Conservation (phyloP, 2,888 invertebrate species). For the Drosophila phalerata region DNA sequence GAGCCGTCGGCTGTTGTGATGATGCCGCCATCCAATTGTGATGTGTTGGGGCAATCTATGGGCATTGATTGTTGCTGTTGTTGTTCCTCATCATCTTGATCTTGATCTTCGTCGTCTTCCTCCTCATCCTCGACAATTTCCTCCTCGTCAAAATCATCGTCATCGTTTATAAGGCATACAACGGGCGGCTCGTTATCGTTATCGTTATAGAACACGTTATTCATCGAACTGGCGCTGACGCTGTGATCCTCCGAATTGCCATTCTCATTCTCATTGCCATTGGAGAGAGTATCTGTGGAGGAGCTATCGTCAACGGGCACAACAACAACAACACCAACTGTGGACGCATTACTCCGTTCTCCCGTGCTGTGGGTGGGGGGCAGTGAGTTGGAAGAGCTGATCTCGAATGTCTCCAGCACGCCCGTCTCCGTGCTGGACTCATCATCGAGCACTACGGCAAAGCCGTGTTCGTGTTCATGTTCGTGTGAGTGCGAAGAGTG, state of each 20-base stretch:
- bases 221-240: constrained; percentile 38
- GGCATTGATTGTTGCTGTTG: constrained; percentile 34
- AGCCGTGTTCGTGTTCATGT: constrained; percentile 73
- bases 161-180: constrained; percentile 82
- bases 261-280: constrained; percentile 47
- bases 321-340: constrained; percentile 60
- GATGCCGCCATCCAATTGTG: constrained; percentile 65
- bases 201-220: constrained; percentile 38
- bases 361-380: constrained; percentile 64
- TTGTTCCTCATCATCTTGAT: constrained; percentile 48
- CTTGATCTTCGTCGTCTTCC: constrained; percentile 42
- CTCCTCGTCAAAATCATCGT: constrained; percentile 75
- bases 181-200: constrained; percentile 63
- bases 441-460: constrained; percentile 80
- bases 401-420: constrained; percentile 78
- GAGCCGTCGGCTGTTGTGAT: constrained; percentile 78
- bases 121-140: constrained; percentile 61
- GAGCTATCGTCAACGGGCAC: constrained; percentile 81
- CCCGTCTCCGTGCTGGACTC: constrained; percentile 79
- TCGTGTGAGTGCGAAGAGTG: constrained; percentile 72
- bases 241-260: constrained; percentile 45
- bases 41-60: constrained; percentile 57
- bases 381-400: constrained; percentile 81
- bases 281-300: constrained; percentile 75
- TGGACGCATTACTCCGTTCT: constrained; percentile 32